phyloP scores from a whole-genome alignment of 1,140 invertebrate genomes.

The Oedothorax gibbosus region DNA sequence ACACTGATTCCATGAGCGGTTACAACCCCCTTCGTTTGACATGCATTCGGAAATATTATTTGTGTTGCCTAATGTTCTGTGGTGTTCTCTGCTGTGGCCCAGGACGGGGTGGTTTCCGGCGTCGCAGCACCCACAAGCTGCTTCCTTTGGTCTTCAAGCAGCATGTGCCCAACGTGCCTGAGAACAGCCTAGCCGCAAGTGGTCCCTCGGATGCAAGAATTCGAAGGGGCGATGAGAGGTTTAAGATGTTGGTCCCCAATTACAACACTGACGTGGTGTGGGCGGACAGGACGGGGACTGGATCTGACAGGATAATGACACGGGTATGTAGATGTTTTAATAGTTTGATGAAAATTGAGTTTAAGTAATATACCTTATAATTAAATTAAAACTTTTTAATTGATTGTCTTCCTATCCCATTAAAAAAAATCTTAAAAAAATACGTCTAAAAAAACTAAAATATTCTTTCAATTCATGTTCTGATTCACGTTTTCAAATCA shows the following conservation, averaged over 20 bases:
- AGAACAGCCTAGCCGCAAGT: slow-evolving; percentile 89
- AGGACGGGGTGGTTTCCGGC: slow-evolving; percentile 82
- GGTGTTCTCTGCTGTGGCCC: slow-evolving; percentile 77
- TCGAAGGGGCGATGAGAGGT: slow-evolving; percentile 82
- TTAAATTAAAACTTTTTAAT: no score
- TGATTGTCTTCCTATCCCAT: no score
- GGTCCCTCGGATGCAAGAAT: slow-evolving; percentile 87
- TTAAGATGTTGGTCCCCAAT: slow-evolving; percentile 91
- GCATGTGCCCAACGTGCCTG: slow-evolving; percentile 93
- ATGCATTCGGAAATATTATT: no score
- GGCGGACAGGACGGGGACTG: slow-evolving; percentile 94
- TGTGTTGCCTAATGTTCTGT: neutral
- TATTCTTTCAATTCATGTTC: no score
- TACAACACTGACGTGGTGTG: slow-evolving; percentile 95
- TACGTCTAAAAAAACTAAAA: no score
- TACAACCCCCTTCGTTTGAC: neutral
- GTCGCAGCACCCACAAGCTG: slow-evolving; percentile 80
- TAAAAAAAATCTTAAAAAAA: no score
- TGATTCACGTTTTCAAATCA: no score
- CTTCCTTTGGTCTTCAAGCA: slow-evolving; percentile 93
- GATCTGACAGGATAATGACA: slow-evolving; percentile 93
- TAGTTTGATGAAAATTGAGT: no score
- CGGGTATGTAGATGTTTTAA: no score
- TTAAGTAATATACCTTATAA: no score
- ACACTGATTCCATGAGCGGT: neutral